A percentile compares a stretch with the other conserved stretches of the same genome.
phyloP scores from a whole-genome alignment of 2,888 invertebrate species.

The Bellardia bayeri region DNA sequence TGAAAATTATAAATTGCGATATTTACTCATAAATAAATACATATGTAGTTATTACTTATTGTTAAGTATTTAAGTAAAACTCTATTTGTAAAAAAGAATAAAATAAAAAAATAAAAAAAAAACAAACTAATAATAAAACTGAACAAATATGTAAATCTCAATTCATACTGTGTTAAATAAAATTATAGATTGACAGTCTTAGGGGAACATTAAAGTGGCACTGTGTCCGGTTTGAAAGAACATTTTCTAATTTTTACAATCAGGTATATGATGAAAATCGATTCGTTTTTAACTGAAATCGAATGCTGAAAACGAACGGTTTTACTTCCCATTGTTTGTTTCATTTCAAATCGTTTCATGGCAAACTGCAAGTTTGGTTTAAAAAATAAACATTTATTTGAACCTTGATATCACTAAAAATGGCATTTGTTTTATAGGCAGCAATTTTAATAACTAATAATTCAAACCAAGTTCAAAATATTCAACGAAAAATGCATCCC shows the following conservation, averaged over 20 bases:
- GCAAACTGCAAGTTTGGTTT: too few relatives aligned
- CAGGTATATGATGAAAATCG: too few relatives aligned
- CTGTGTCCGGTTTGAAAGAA: background rate
- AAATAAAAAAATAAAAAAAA: conserved; percentile 36
- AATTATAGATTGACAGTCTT: background rate
- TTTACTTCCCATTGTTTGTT: too few relatives aligned
- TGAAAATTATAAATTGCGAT: conserved; percentile 54
- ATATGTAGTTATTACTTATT: conserved; percentile 54
- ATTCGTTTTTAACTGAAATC: too few relatives aligned
- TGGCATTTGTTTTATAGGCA: too few relatives aligned
- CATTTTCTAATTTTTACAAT: background rate
- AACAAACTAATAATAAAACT: conserved; percentile 37
- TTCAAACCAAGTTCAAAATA: too few relatives aligned
- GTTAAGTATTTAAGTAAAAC: conserved; percentile 69
- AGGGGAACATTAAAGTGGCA: background rate
- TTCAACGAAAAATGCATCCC: too few relatives aligned
- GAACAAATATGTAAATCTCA: conserved; percentile 40
- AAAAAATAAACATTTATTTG: too few relatives aligned
- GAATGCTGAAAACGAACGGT: too few relatives aligned
- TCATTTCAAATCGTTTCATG: too few relatives aligned
- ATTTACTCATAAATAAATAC: conserved; percentile 42
- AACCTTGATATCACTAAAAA: too few relatives aligned
- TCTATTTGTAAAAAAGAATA: conserved; percentile 64
- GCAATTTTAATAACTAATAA: too few relatives aligned
- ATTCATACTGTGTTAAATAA: conserved; percentile 68